phyloP scores from a whole-genome alignment of 2,888 invertebrate genomes.

The Drosophila limbata region DNA sequence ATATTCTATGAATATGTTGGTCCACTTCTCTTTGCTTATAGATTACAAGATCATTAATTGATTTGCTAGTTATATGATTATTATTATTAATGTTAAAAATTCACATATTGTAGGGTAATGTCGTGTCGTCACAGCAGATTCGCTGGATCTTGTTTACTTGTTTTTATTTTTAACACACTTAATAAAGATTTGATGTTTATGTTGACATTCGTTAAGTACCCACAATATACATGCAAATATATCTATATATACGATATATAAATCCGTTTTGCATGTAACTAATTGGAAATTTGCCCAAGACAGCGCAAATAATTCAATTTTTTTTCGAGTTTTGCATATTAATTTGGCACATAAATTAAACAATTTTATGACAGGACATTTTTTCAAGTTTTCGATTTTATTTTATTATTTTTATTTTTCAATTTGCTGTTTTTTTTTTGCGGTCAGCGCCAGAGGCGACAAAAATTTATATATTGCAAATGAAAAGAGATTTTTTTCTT shows the following conservation, averaged over 20 bases:
- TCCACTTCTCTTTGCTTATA: not conserved
- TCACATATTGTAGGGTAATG: conserved; percentile 25
- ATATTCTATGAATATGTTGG: too few species aligned
- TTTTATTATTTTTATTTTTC: conserved; percentile 8
- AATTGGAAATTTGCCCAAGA: conserved; percentile 29
- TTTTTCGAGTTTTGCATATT: conserved; percentile 38
- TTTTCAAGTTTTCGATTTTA: conserved; percentile 21
- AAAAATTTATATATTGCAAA: conserved; percentile 43
- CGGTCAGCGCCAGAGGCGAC: conserved; percentile 47
- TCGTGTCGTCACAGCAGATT: not conserved
- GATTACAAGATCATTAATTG: not conserved
- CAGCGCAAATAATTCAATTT: conserved; percentile 42
- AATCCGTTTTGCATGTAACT: conserved; percentile 13
- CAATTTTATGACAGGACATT: conserved; percentile 68
- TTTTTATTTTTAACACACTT: conserved; percentile 5
- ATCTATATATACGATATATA: conserved; percentile 3
- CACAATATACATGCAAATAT: conserved; percentile 8
- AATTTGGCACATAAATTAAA: conserved; percentile 62
- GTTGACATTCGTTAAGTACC: conserved; percentile 20
- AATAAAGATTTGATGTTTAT: conserved; percentile 36
- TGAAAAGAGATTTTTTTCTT: conserved; percentile 33
- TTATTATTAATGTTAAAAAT: not conserved
- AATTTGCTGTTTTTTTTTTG: conserved; percentile 21
- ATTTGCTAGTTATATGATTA: not conserved
- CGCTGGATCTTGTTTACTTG: not conserved